Percentiles rank a stretch among this genome's conserved stretches.
phyloP scores from a whole-genome alignment of 2,113 vertebrate species.

The Mustela nigripes region DNA sequence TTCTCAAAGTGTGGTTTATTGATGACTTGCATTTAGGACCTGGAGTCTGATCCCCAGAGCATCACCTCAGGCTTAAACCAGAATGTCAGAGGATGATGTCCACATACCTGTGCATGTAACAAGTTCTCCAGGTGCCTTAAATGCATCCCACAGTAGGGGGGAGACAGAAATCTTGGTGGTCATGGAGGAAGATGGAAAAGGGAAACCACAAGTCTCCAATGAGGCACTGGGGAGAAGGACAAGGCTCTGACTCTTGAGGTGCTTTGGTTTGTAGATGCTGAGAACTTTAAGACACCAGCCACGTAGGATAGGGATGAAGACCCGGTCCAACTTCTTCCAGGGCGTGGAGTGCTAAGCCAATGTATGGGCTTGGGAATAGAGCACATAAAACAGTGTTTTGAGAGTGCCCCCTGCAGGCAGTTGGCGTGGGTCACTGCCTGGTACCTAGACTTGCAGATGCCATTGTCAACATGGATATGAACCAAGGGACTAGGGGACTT shows the following conservation, averaged over 20 bases:
- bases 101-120: fast-evolving
- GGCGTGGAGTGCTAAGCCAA: too few species aligned
- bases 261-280: too few species aligned
- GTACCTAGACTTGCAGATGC: too few species aligned
- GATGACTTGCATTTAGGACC: background rate
- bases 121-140: background rate
- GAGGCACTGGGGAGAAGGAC: background rate
- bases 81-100: background rate
- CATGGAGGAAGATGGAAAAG: too few species aligned
- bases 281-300: too few species aligned
- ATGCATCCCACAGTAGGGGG: too few species aligned
- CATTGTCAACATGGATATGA: too few species aligned
- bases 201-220: background rate
- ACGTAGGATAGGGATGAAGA: background rate
- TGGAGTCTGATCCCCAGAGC: too few species aligned
- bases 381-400: fast-evolving
- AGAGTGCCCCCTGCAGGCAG: background rate
- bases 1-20: background rate
- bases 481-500: too few species aligned
- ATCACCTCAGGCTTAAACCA: background rate
- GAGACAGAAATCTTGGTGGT: background rate
- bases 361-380: fast-evolving
- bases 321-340: too few species aligned
- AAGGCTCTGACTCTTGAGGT: background rate
- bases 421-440: fast-evolving